phyloP scores from a whole-genome alignment of 92 coral and sea anemone species.

The Epizoanthus illoricatus region DNA sequence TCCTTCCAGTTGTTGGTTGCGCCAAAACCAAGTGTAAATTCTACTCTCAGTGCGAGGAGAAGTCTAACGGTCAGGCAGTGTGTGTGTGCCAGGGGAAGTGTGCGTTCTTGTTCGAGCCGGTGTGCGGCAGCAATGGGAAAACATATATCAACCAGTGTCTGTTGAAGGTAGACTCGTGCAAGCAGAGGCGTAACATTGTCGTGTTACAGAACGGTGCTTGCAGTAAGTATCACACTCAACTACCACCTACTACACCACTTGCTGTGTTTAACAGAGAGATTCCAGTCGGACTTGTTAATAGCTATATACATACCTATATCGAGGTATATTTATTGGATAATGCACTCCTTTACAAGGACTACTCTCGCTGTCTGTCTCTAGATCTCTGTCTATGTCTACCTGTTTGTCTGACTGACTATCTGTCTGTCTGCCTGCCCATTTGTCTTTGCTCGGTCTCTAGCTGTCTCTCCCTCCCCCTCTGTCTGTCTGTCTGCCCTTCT shows the following conservation, averaged over 20 bases:
- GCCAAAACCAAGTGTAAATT: slow-evolving; percentile 71
- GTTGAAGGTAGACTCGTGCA: slow-evolving; percentile 83
- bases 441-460: neutral
- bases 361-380: too few relatives aligned
- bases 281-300: too few relatives aligned
- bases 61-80: slow-evolving; percentile 72
- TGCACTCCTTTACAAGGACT: too few relatives aligned
- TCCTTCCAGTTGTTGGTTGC: slow-evolving; percentile 67
- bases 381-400: neutral
- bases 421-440: neutral
- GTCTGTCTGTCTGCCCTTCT: neutral
- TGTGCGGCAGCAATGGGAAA: slow-evolving; percentile 94
- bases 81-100: slow-evolving; percentile 79
- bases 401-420: neutral
- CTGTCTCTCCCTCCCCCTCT: neutral
- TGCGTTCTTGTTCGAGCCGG: slow-evolving; percentile 73
- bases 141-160: slow-evolving; percentile 92
- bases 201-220: slow-evolving; percentile 84
- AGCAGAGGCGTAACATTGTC: slow-evolving; percentile 64
- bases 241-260: neutral
- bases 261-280: neutral
- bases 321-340: too few relatives aligned
- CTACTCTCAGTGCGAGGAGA: slow-evolving; percentile 80
- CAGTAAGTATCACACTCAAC: slow-evolving; percentile 55
- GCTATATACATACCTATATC: too few relatives aligned